Conservation (phyloP, 2,888 invertebrate species). For the Terebella lapidaria region DNA sequence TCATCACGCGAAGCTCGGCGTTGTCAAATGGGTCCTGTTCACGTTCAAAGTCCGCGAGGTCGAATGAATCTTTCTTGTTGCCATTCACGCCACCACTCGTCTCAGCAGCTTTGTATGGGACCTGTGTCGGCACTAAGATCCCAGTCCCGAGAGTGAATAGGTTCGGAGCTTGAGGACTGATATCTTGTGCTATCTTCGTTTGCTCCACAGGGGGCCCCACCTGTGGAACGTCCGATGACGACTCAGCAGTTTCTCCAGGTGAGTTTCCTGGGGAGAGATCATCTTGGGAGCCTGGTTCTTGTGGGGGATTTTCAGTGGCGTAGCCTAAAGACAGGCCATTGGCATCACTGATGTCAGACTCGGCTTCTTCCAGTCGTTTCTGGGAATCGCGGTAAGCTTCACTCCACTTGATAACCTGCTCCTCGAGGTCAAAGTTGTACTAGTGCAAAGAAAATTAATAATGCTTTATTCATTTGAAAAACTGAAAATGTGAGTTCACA, state of each 20-base stretch:
- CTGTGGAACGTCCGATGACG: neutral
- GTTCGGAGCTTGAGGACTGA: too few relatives aligned
- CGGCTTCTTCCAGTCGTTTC: conserved; percentile 5
- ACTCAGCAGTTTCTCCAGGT: neutral
- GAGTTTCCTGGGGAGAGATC: too few relatives aligned
- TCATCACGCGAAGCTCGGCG: conserved; percentile 84
- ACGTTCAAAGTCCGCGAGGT: conserved; percentile 78
- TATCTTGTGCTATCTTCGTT: too few relatives aligned
- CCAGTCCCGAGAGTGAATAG: neutral
- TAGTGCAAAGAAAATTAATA: conserved; percentile 8
- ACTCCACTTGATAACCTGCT: conserved; percentile 10
- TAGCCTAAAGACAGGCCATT: neutral
- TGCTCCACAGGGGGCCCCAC: neutral
- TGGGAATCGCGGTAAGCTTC: conserved; percentile 5
- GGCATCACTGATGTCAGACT: neutral
- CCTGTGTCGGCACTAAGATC: conserved; percentile 14
- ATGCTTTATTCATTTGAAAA: neutral
- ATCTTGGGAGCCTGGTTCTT: neutral
- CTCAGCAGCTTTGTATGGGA: neutral
- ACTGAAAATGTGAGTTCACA: neutral
- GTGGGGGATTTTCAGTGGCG: neutral
- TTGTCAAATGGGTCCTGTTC: conserved; percentile 92
- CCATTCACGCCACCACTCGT: neutral
- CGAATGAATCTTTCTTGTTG: conserved; percentile 25
- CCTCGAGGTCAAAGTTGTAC: conserved; percentile 19